A percentile compares a stretch with the other conserved stretches of the same genome.
Evolutionary conservation across 2,113 vertebrate genomes (phyloP).

Genomic region (Mionectes macconnelli): DNA sequence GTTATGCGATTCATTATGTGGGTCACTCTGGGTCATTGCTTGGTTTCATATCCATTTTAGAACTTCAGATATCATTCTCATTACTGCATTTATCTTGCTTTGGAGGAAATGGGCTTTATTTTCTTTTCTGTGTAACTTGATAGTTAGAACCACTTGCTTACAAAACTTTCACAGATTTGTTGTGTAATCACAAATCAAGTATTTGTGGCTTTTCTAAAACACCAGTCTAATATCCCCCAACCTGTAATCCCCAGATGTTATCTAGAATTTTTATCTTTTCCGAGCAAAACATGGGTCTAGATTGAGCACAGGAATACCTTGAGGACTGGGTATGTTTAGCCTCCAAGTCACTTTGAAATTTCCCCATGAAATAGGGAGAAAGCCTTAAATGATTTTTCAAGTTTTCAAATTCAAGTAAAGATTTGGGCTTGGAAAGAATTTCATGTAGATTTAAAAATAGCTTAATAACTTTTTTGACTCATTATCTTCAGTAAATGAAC

Average conservation of each 20-base stretch:
- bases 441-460: not conserved
- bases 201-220: slow-evolving; percentile 16
- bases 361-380: not conserved
- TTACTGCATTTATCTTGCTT: slow-evolving; percentile 12
- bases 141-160: not conserved
- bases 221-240: not conserved
- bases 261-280: not conserved
- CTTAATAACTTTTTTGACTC: not conserved
- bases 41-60: slow-evolving; percentile 41
- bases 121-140: slow-evolving; percentile 32
- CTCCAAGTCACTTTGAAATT: not conserved
- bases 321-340: not conserved
- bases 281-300: not conserved
- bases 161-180: slow-evolving; percentile 34
- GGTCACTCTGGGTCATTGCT: not conserved
- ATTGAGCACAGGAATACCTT: not conserved
- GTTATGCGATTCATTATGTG: not conserved
- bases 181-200: slow-evolving; percentile 13
- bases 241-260: not conserved
- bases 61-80: slow-evolving; percentile 40
- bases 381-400: not conserved
- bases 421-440: not conserved
- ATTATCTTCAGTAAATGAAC: not conserved
- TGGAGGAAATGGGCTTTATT: not conserved
- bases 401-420: not conserved